phyloP scores from a whole-genome alignment of 1,140 invertebrate genomes.

The Wiebesia pumilae region DNA sequence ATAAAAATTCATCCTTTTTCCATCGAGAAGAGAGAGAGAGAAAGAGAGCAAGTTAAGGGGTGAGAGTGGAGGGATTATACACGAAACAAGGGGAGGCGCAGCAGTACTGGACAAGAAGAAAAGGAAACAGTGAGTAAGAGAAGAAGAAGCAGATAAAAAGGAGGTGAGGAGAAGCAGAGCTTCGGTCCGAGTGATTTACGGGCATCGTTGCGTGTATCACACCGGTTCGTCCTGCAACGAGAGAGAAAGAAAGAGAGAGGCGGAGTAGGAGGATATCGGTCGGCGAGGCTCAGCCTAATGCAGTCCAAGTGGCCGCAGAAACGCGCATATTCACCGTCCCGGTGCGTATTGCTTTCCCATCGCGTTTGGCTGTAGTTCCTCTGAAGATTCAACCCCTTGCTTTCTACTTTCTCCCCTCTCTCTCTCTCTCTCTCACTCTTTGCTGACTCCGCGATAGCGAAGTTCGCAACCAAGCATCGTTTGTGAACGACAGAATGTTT shows the following conservation, averaged over 20 bases:
- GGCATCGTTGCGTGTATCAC: constrained; percentile 68
- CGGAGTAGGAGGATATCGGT: constrained; percentile 2
- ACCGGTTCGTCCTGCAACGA: constrained; percentile 55
- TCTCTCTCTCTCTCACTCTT: not conserved
- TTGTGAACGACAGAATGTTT: not conserved
- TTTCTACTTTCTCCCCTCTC: not conserved
- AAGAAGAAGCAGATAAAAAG: constrained; percentile 54
- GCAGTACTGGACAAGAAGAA: constrained; percentile 57
- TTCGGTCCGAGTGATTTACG: constrained; percentile 64
- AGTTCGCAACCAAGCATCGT: constrained; percentile 4
- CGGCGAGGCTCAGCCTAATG: not conserved
- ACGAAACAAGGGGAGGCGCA: constrained; percentile 38
- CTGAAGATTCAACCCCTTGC: not conserved
- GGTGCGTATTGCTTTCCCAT: constrained; percentile 23
- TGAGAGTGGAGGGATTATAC: constrained; percentile 35
- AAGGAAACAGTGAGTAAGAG: constrained; percentile 59
- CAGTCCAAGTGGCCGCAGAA: not conserved
- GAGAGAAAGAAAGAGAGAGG: constrained; percentile 18
- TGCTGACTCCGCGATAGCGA: constrained; percentile 1
- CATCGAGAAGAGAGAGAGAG: not conserved
- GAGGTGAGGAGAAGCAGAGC: not conserved
- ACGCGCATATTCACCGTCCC: constrained; percentile 2
- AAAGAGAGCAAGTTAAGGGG: not conserved
- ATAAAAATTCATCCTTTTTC: constrained; percentile 72
- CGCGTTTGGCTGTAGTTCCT: not conserved